These are phyloP conservation scores for Drosophila emarginata DNA, from an alignment of 2,888 invertebrate genomes.

Conservation along the genomic window DNA sequence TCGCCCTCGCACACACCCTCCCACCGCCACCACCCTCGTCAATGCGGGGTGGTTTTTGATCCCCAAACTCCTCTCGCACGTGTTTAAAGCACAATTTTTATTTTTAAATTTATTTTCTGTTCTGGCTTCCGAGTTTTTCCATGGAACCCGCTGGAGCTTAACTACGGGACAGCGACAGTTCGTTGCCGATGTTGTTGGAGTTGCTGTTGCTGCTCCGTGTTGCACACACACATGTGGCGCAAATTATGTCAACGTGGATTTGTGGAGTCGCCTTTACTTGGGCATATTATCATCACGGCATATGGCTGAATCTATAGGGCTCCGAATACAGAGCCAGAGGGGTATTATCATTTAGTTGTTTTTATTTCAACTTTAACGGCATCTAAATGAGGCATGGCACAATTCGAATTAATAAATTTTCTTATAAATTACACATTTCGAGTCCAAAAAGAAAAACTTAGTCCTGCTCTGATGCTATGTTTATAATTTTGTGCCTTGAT, in stretches of 20 bases:
- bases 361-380: conserved; percentile 18
- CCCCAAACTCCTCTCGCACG: conserved; percentile 54
- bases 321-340: neutral
- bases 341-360: conserved; percentile 20
- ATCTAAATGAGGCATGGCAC: conserved; percentile 54
- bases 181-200: conserved; percentile 17
- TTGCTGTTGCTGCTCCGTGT: conserved; percentile 26
- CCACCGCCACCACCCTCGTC: neutral
- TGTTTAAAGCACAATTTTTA: conserved; percentile 63
- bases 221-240: conserved; percentile 66
- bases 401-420: conserved; percentile 67
- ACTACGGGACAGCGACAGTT: conserved; percentile 23
- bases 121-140: conserved; percentile 34
- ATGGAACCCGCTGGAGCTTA: conserved; percentile 44
- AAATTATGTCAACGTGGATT: conserved; percentile 72
- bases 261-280: conserved; percentile 36
- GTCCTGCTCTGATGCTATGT: conserved; percentile 24
- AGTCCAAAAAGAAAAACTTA: neutral
- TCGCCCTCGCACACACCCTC: neutral
- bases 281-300: conserved; percentile 29
- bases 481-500: conserved; percentile 48
- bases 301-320: neutral
- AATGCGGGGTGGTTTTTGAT: conserved; percentile 1
- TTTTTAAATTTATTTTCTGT: conserved; percentile 60
- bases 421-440: conserved; percentile 58